Evolutionary conservation across 2,888 invertebrate genomes (phyloP).

Genomic region (Synergus itoensis): DNA sequence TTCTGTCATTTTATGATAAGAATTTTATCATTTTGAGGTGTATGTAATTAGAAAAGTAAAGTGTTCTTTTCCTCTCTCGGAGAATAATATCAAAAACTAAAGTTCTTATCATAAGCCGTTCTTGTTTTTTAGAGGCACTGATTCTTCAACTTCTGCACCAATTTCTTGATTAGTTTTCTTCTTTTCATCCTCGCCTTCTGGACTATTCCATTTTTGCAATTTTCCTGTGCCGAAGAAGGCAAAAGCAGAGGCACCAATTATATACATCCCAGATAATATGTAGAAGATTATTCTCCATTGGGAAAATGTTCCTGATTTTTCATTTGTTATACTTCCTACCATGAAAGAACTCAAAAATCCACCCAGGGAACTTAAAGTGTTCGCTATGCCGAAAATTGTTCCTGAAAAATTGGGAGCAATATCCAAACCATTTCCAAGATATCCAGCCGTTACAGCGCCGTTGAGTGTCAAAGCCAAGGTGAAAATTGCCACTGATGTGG

Average conservation of each 20-base stretch:
- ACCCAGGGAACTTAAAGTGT: conserved; percentile 89
- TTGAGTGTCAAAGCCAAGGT: conserved; percentile 90
- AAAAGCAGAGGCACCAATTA: conserved; percentile 83
- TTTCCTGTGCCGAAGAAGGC: conserved; percentile 84
- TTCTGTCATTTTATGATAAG: neutral
- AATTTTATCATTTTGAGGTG: neutral
- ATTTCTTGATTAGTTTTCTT: conserved; percentile 42
- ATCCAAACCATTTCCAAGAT: conserved; percentile 91
- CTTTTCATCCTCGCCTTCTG: conserved; percentile 45
- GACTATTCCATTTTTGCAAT: conserved; percentile 80
- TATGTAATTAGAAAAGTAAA: neutral
- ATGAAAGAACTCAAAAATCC: conserved; percentile 90
- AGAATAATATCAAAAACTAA: neutral
- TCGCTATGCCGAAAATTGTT: conserved; percentile 94
- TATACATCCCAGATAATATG: conserved; percentile 87
- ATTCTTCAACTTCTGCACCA: conserved; percentile 72
- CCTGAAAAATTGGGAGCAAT: conserved; percentile 94
- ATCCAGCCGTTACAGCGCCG: conserved; percentile 92
- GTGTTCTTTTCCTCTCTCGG: neutral
- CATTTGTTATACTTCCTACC: conserved; percentile 88
- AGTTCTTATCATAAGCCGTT: conserved; percentile 71
- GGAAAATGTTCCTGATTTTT: conserved; percentile 80
- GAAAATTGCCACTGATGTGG: conserved; percentile 88
- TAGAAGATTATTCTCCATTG: conserved; percentile 92
- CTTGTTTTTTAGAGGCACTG: conserved; percentile 75